A percentile compares a stretch with the other conserved stretches of the same genome.
These are phyloP conservation scores for Eledone cirrhosa DNA, from an alignment of 2,888 invertebrate species.

Conservation along the genomic window DNA sequence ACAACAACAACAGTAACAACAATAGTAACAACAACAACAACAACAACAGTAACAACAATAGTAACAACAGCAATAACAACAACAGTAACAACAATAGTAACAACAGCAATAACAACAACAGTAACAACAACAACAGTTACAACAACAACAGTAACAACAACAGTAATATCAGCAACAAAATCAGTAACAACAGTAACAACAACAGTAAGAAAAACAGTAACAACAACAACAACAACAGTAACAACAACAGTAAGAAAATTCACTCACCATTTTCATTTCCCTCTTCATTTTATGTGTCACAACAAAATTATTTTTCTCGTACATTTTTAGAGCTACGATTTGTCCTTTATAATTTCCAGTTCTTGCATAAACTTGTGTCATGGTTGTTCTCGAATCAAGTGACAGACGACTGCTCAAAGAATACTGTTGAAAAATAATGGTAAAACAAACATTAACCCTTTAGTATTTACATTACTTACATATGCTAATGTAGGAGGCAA, in stretches of 20 bases:
- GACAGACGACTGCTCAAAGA: constrained; percentile 54
- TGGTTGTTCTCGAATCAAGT: constrained; percentile 59
- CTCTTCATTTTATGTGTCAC: constrained; percentile 60
- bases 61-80: too few relatives aligned
- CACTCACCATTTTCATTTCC: constrained; percentile 62
- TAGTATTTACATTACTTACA: too few relatives aligned
- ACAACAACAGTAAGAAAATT: too few relatives aligned
- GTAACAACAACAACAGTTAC: too few relatives aligned
- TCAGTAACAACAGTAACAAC: neutral
- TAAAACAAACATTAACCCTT: neutral
- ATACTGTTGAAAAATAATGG: constrained; percentile 37
- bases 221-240: neutral
- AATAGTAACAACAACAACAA: too few relatives aligned
- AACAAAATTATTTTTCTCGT: constrained; percentile 54
- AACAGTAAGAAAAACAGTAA: neutral
- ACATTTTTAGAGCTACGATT: constrained; percentile 61
- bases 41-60: too few relatives aligned
- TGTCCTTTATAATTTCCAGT: constrained; percentile 61
- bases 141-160: too few relatives aligned
- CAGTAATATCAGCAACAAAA: too few relatives aligned
- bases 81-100: too few relatives aligned
- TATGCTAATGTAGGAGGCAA: neutral
- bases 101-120: too few relatives aligned
- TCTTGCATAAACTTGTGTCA: constrained; percentile 57
- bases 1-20: too few relatives aligned